Evolutionary conservation across 2,797 vertebrate species (phyloP).

Genomic region (Coilia nasus): DNA sequence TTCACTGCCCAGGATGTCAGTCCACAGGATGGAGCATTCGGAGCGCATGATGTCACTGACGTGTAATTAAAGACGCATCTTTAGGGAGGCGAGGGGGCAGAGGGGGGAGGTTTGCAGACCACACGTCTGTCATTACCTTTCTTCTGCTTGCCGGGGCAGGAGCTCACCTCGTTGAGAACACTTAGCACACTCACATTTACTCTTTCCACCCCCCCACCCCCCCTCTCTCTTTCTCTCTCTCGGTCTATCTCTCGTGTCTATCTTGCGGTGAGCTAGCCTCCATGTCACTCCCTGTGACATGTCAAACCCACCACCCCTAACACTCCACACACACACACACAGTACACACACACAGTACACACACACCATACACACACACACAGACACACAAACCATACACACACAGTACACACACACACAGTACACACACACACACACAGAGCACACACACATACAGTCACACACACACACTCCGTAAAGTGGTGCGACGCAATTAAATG

Average conservation of each 20-base stretch:
- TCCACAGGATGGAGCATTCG: neutral
- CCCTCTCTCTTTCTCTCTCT: neutral
- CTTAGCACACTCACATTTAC: neutral
- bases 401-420: too few relatives aligned
- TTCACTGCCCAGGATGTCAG: neutral
- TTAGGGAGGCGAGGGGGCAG: conserved; percentile 54
- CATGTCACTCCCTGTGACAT: conserved; percentile 14
- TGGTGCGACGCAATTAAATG: conserved; percentile 24
- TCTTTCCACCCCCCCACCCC: neutral
- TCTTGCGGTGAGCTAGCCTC: conserved; percentile 20
- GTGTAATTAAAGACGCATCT: conserved; percentile 11
- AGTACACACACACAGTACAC: too few relatives aligned
- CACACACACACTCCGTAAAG: too few relatives aligned
- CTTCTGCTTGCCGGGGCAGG: neutral
- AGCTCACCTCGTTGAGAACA: neutral
- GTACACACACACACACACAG: too few relatives aligned
- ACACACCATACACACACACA: too few relatives aligned
- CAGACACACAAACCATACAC: too few relatives aligned
- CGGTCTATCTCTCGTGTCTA: neutral
- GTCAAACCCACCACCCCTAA: too few relatives aligned
- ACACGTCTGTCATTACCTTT: neutral
- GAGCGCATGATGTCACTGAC: neutral
- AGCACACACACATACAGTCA: too few relatives aligned
- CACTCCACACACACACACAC: too few relatives aligned
- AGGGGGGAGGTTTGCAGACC: neutral